Conservation (phyloP, 1,140 invertebrate species). For the Nymphalis io region DNA sequence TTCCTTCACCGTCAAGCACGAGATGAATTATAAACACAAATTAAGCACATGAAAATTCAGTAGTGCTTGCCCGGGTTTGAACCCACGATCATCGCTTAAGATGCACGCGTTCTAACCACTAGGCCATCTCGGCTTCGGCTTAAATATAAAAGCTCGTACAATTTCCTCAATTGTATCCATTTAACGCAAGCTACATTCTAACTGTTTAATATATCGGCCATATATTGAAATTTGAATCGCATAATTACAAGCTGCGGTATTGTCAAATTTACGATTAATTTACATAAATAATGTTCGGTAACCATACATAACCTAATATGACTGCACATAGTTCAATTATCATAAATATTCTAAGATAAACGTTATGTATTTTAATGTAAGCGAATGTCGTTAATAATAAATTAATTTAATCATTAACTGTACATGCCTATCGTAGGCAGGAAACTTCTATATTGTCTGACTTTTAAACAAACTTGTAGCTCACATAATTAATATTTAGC, state of each 20-base stretch:
- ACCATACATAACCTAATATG: no score
- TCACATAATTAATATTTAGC: constrained; percentile 6
- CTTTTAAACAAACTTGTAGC: constrained; percentile 2
- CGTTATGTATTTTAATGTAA: not conserved
- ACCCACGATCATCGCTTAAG: no score
- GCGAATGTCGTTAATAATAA: not conserved
- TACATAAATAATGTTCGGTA: not conserved
- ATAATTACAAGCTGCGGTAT: not conserved
- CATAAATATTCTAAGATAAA: not conserved
- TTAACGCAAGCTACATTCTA: no score
- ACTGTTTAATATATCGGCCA: not conserved
- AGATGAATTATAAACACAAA: no score
- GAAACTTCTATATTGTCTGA: not conserved
- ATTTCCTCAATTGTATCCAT: no score
- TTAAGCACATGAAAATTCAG: no score
- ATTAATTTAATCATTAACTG: not conserved
- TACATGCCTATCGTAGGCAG: not conserved
- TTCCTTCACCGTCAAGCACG: no score
- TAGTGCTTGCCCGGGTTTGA: no score
- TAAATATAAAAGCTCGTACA: no score
- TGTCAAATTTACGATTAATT: not conserved
- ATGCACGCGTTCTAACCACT: no score
- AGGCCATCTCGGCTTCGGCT: no score
- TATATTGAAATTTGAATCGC: not conserved
- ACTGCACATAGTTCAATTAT: not conserved